Evolutionary conservation across 2,888 invertebrate genomes (phyloP).

Genomic region (Agrochola macilenta): DNA sequence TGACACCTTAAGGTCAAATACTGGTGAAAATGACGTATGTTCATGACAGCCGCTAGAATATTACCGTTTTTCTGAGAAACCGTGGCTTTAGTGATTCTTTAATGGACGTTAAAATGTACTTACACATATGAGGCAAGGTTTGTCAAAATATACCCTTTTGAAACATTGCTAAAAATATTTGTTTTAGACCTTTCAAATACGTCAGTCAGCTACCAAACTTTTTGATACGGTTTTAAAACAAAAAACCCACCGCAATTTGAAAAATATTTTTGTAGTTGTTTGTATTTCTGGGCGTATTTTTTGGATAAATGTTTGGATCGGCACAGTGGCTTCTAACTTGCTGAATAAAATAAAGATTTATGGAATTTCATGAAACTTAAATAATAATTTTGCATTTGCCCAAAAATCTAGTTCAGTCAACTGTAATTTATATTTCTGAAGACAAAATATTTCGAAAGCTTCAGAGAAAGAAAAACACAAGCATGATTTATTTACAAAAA

Average conservation of each 20-base stretch:
- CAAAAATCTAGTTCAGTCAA: slow-evolving; percentile 43
- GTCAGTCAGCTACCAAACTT: slow-evolving; percentile 17
- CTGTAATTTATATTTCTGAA: slow-evolving; percentile 30
- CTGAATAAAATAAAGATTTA: slow-evolving; percentile 11
- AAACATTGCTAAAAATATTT: not conserved
- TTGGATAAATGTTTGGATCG: not conserved
- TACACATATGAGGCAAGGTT: not conserved
- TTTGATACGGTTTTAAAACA: not conserved
- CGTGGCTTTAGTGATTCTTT: not conserved
- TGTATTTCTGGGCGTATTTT: slow-evolving; percentile 2
- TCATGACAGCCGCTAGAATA: not conserved
- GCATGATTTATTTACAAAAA: slow-evolving; percentile 58
- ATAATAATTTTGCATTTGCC: slow-evolving; percentile 1
- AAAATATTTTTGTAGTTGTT: slow-evolving; percentile 3
- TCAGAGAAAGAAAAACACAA: slow-evolving; percentile 21
- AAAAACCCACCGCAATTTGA: not conserved
- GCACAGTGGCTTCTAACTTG: slow-evolving; percentile 2
- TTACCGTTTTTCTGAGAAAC: not conserved
- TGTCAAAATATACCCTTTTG: not conserved
- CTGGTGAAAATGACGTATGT: not conserved
- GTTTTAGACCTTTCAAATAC: not conserved
- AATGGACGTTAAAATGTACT: not conserved
- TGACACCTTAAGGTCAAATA: not conserved
- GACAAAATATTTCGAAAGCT: slow-evolving; percentile 48
- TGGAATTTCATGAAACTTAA: slow-evolving; percentile 16